Conservation (phyloP, 2,888 invertebrate genomes). For the Pantelozetes paolii region DNA sequence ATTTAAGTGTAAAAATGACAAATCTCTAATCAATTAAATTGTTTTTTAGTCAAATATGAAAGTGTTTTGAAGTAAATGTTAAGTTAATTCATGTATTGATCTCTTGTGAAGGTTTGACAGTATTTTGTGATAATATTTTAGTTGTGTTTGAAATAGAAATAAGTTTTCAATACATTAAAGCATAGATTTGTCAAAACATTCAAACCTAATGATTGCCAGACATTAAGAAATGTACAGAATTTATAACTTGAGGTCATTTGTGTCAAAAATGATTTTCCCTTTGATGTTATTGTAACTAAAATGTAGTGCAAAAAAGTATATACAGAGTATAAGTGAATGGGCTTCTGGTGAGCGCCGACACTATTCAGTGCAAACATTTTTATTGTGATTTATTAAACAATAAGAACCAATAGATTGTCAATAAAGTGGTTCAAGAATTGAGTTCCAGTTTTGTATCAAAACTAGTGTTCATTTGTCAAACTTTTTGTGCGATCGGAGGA, state of each 20-base stretch:
- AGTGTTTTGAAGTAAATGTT: not conserved
- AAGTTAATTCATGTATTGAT: not conserved
- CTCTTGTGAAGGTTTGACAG: no score
- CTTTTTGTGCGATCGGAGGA: not conserved
- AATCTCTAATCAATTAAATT: no score
- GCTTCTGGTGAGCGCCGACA: slow-evolving; percentile 1
- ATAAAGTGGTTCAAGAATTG: not conserved
- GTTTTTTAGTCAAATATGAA: not conserved
- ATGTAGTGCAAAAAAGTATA: not conserved
- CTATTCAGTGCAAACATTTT: not conserved
- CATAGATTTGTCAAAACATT: not conserved
- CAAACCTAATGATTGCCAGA: no score
- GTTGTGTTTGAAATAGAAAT: no score
- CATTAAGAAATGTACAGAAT: not conserved
- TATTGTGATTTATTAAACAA: not conserved
- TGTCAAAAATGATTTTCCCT: not conserved
- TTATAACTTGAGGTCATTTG: not conserved
- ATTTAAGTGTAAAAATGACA: no score
- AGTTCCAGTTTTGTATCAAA: not conserved
- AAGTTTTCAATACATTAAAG: not conserved
- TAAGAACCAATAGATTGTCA: slow-evolving; percentile 9
- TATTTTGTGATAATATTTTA: no score
- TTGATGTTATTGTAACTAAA: not conserved
- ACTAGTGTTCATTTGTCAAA: slow-evolving; percentile 3
- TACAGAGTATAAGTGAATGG: not conserved